Evolutionary conservation across 2,888 invertebrate species (phyloP), one percentile per base, ranked within the genome.

Genomic region (Spodoptera littoralis): DNA sequence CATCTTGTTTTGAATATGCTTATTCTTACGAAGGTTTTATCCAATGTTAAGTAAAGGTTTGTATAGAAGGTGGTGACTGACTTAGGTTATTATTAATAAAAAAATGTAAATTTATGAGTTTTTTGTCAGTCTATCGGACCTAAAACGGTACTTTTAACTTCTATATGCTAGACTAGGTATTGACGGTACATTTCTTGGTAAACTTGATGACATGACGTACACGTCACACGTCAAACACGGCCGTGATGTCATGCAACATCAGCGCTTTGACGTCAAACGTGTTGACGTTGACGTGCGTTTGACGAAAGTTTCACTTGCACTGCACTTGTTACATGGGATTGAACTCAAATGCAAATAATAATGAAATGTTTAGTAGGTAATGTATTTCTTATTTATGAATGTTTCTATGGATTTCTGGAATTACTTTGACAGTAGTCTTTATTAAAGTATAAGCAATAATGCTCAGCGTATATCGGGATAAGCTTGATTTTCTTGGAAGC

Each of bases 31-130:
- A 46, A 59, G 44, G 13, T 43, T 60, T 54, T 47, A 48, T 56
- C 11, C 1, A 45, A 53, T 36, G 4, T 54, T 43, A 64, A 9
- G 36, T 36, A 36, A 36, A 36, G 42, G 48, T 48, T 63, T 52
- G 53, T 8, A 54, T 30, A 54, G 47, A 60, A 60, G 58, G 58
- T 70, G 78, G 65, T 74, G 77, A 62, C 48, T 56, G 55, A 62
- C 76, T 70, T 36, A 5, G 27, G 8, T 4, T 41, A 12, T 47
- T 2, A n/a, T 22, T 44, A 27, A 27, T 13, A 5, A 12, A 11
- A 27, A 48, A 12, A 27, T 24, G 11, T 9, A 36, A 8, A 36
- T 36, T 8, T 36, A 9, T 2, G 36, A 9, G 4, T 2, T 36
- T 36, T 36, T 27, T 3, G 36, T 8, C 8, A 36, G 36, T 8